Evolutionary conservation across 64 coral and sea anemone genomes (phyloP).

Genomic region (Platygyra sinensis): DNA sequence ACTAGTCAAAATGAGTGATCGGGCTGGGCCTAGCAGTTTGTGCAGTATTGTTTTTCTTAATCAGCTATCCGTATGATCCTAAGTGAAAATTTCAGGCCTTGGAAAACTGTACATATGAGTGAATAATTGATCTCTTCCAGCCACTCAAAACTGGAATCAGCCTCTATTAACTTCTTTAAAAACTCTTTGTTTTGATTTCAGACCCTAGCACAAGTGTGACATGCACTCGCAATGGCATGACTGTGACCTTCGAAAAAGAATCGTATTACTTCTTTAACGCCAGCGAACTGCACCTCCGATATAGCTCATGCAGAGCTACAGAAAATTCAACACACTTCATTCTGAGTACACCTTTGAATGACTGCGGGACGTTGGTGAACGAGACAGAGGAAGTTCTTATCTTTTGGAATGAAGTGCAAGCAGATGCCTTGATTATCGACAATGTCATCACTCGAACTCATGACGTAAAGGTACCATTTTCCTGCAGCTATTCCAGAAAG

Average conservation of each 20-base stretch:
- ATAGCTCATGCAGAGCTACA: slow-evolving; percentile 39
- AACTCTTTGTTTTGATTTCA: not conserved
- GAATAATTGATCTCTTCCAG: too few species aligned
- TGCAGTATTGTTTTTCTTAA: too few species aligned
- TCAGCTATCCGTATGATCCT: too few species aligned
- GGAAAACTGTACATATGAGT: too few species aligned
- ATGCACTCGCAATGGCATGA: slow-evolving; percentile 23
- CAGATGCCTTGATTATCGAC: not conserved
- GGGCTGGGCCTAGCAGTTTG: too few species aligned
- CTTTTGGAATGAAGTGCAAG: slow-evolving; percentile 56
- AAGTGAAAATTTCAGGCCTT: too few species aligned
- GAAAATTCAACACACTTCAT: slow-evolving; percentile 52
- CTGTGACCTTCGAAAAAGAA: slow-evolving; percentile 18
- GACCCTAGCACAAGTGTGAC: slow-evolving; percentile 52
- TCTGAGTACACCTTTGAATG: slow-evolving; percentile 43
- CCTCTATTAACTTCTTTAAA: not conserved
- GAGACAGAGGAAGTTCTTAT: slow-evolving; percentile 40
- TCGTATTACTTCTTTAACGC: slow-evolving; percentile 32
- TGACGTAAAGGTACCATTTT: slow-evolving; percentile 57
- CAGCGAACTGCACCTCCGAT: slow-evolving; percentile 32
- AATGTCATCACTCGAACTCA: slow-evolving; percentile 46
- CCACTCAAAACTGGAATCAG: too few species aligned
- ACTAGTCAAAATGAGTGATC: too few species aligned
- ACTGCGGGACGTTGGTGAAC: slow-evolving; percentile 60
- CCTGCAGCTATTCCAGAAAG: slow-evolving; percentile 58